Conservation (phyloP, 2,797 vertebrate species). For the Epinephelus awoara region DNA sequence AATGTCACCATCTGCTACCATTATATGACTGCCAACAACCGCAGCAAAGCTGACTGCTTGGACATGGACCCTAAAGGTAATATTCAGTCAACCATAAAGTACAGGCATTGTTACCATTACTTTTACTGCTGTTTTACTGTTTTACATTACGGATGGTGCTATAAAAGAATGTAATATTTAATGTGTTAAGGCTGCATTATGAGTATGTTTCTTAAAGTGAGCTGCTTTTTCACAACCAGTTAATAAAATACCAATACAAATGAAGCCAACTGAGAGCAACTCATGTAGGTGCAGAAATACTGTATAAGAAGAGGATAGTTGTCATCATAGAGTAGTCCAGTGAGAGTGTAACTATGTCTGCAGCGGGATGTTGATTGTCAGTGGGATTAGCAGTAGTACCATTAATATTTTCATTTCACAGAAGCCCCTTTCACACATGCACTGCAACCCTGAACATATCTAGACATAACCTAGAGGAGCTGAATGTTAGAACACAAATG, state of each 20-base stretch:
- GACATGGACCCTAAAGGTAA: conserved; percentile 97
- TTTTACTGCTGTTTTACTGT: background rate
- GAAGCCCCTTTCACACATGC: too few relatives aligned
- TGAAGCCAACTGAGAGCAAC: background rate
- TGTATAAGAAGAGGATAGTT: background rate
- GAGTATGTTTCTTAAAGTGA: background rate
- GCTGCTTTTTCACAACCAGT: background rate
- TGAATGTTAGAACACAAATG: too few relatives aligned
- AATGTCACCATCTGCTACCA: conserved; percentile 99
- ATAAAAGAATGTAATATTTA: too few relatives aligned
- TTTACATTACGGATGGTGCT: background rate
- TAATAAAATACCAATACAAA: background rate
- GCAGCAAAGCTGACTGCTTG: conserved; percentile 94
- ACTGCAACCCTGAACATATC: too few relatives aligned
- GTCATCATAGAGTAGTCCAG: background rate
- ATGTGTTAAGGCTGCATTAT: background rate
- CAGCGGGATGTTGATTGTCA: conserved; percentile 1
- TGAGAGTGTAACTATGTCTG: background rate
- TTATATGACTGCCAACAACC: conserved; percentile 92
- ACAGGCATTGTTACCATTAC: background rate
- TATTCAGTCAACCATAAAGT: background rate
- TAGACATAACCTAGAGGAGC: too few relatives aligned
- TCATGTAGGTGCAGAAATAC: background rate
- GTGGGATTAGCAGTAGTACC: background rate
- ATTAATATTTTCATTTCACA: background rate